Percentiles rank a stretch among this genome's conserved stretches.
Conservation (phyloP, 2,888 invertebrate genomes). For the Globia sparganii region DNA sequence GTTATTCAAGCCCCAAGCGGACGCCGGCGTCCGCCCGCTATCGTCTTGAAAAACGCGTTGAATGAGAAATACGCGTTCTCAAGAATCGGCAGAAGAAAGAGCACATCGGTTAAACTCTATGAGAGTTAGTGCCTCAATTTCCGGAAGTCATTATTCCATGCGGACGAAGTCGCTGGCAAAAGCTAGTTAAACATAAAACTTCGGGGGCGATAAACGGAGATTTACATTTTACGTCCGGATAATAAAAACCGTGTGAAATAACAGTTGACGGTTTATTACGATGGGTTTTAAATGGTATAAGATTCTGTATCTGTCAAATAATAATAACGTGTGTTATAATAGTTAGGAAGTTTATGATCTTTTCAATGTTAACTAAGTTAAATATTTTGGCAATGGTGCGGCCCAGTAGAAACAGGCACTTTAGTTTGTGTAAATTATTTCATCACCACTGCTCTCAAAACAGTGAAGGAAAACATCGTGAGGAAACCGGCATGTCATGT, state of each 20-base stretch:
- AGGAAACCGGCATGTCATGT: neutral
- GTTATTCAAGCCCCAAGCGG: too few relatives aligned
- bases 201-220: constrained; percentile 35
- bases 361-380: neutral
- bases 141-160: too few relatives aligned
- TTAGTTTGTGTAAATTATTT: too few relatives aligned
- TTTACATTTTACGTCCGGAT: constrained; percentile 44
- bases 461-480: neutral
- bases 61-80: too few relatives aligned
- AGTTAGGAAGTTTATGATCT: neutral
- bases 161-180: too few relatives aligned
- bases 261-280: constrained; percentile 36
- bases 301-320: neutral
- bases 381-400: neutral
- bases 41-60: too few relatives aligned
- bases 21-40: too few relatives aligned
- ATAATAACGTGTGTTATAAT: neutral
- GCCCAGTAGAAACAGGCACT: too few relatives aligned
- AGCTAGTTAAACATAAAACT: constrained; percentile 44
- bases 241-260: constrained; percentile 42
- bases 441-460: too few relatives aligned
- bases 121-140: too few relatives aligned
- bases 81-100: too few relatives aligned
- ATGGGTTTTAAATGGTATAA: neutral
- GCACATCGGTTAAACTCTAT: too few relatives aligned